phyloP scores from a whole-genome alignment of 2,797 vertebrate genomes.

The Notoglanidium macrostoma region DNA sequence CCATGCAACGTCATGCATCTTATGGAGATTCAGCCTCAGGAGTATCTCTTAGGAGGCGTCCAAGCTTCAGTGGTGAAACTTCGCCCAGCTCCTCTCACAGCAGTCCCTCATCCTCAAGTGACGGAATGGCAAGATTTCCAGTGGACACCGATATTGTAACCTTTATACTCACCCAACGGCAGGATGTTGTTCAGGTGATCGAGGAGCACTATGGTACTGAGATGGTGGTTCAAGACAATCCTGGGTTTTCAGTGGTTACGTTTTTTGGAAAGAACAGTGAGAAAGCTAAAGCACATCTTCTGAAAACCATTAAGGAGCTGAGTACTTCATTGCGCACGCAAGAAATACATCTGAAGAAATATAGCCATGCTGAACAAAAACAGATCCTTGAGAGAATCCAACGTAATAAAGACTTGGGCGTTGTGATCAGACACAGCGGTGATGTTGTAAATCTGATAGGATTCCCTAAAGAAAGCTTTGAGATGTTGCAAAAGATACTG shows the following conservation, averaged over 20 bases:
- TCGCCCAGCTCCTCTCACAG: not conserved
- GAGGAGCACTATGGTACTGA: not conserved
- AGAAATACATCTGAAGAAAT: constrained; percentile 57
- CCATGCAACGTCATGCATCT: not conserved
- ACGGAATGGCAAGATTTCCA: not conserved
- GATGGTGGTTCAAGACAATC: not conserved
- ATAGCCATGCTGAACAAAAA: not conserved
- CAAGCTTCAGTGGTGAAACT: not conserved
- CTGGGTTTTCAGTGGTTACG: constrained; percentile 34
- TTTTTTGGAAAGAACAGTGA: constrained; percentile 43
- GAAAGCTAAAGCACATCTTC: constrained; percentile 38
- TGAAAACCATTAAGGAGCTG: constrained; percentile 45
- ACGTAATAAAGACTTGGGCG: not conserved
- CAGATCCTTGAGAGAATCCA: not conserved
- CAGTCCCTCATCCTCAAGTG: not conserved
- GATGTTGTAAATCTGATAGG: constrained; percentile 67
- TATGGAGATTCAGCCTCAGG: not conserved
- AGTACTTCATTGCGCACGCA: constrained; percentile 57
- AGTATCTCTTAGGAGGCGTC: not conserved
- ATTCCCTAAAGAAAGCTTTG: constrained; percentile 55
- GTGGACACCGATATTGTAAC: constrained; percentile 56
- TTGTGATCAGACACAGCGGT: constrained; percentile 41
- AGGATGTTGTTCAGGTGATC: not conserved
- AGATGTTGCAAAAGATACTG: constrained; percentile 64
- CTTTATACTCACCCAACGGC: constrained; percentile 48